Evolutionary conservation across 2,113 vertebrate genomes (phyloP), one percentile per base, ranked within the genome.

Genomic region (Macaca fascicularis): DNA sequence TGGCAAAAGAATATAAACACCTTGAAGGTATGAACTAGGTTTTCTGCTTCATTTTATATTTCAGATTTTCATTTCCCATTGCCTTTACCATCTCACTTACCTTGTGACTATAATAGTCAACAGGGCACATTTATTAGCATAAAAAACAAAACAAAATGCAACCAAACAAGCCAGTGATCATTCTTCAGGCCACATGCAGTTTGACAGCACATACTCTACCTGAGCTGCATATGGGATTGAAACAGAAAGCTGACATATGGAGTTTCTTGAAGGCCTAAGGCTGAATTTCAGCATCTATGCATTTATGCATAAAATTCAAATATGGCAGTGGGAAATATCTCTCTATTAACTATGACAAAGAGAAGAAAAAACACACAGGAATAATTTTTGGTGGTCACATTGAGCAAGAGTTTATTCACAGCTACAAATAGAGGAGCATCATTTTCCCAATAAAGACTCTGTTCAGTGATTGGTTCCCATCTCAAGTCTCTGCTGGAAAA

Each of bases 301-400:
- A 97, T 97, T 95, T 97, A 79, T 87, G 95, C 93, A 98, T 98
- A 95, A 97, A 95, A 98, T 98, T 97, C 95, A 97, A 98, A 97
- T 93, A 97, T 72, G 90, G 88, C 40, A n/a, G 79, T 43, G 86
- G 70, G 75, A 91, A 97, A 98, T 79, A 16, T 10, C 27, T 82
- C 14, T 84, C 8, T 69, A 57, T 97, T 82, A 92, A 40, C 38
- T 69, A 43, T 48, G 89, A 57, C 55, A 95, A 50, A 80, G 95
- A 86, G 64, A 83, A 48, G 52, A 57, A 96, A 94, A 94, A 95
- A 93, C 9, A 48, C 0, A 45, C 0, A 22, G 52, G 43, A 88
- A 70, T 91, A 81, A 95, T 59, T 64, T 91, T 94, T 64, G 13
- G 70, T 74, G 30, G 25, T 88, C 35, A 87, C 80, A 72, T 12